phyloP scores from a whole-genome alignment of 1,140 invertebrate genomes.

The Eumaeus atala region DNA sequence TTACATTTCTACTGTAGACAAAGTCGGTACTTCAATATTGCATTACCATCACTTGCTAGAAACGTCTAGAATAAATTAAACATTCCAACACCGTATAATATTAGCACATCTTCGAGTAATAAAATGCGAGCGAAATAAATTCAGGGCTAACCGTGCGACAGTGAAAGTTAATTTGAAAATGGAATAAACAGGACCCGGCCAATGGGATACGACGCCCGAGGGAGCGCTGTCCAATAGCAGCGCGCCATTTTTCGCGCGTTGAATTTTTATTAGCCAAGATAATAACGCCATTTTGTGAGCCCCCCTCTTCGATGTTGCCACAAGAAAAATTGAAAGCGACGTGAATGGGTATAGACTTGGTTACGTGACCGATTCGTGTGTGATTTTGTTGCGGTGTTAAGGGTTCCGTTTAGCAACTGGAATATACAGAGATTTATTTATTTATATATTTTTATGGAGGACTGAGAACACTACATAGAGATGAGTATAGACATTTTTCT shows the following conservation, averaged over 20 bases:
- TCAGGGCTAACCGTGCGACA: constrained; percentile 55
- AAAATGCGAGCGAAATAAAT: constrained; percentile 64
- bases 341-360: constrained; percentile 10
- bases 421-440: not conserved
- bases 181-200: constrained; percentile 58
- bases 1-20: not conserved
- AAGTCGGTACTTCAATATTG: not conserved
- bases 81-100: constrained; percentile 23
- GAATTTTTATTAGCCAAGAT: constrained; percentile 72
- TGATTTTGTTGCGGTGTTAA: constrained; percentile 14
- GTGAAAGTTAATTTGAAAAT: constrained; percentile 74
- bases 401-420: not conserved
- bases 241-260: constrained; percentile 64
- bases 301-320: constrained; percentile 40
- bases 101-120: constrained; percentile 46
- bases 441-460: not conserved
- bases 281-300: constrained; percentile 70
- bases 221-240: constrained; percentile 51
- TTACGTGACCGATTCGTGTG: constrained; percentile 18
- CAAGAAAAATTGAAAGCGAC: constrained; percentile 43
- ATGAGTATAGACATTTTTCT: not conserved
- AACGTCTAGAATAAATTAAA: too few species aligned
- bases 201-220: constrained; percentile 29
- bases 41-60: too few species aligned
- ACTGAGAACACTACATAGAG: not conserved